Evolutionary conservation across 1,140 invertebrate genomes (phyloP).

Genomic region (Tetragnatha versicolor): DNA sequence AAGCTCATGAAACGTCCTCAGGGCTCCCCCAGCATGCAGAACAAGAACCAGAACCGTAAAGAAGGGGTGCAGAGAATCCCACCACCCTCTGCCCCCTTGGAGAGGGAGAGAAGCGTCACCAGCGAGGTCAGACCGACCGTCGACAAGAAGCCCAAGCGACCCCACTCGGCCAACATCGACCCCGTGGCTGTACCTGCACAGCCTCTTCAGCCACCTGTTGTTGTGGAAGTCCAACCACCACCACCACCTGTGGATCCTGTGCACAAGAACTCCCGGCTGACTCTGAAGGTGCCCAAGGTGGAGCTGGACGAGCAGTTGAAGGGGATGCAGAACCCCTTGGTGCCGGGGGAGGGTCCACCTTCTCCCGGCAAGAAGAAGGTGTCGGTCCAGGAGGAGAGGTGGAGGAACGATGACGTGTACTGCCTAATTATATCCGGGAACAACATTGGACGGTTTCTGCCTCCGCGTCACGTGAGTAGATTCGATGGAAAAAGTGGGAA

Average conservation of each 20-base stretch:
- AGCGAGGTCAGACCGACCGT: slow-evolving; percentile 22
- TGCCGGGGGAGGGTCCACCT: neutral
- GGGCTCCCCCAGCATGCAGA: neutral
- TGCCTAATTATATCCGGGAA: slow-evolving; percentile 48
- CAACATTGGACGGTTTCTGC: slow-evolving; percentile 48
- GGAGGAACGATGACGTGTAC: slow-evolving; percentile 26
- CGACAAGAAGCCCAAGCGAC: slow-evolving; percentile 34
- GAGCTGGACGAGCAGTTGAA: neutral
- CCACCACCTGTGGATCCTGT: neutral
- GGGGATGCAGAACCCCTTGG: neutral
- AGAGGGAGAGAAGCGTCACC: slow-evolving; percentile 21
- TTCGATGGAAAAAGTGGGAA: too few relatives aligned
- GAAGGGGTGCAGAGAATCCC: slow-evolving; percentile 32
- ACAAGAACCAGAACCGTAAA: slow-evolving; percentile 9
- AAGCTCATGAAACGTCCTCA: slow-evolving; percentile 33
- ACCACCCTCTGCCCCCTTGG: neutral
- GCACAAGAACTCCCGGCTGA: neutral
- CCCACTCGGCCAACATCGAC: slow-evolving; percentile 31
- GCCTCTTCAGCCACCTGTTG: neutral
- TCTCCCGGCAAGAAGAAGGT: slow-evolving; percentile 42
- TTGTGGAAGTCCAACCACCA: neutral
- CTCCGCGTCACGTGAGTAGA: slow-evolving; percentile 49
- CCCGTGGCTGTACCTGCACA: neutral
- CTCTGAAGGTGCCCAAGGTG: slow-evolving; percentile 4
- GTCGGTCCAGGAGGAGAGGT: slow-evolving; percentile 44